phyloP scores from a whole-genome alignment of 2,113 vertebrate genomes.

The Neogobius melanostomus region DNA sequence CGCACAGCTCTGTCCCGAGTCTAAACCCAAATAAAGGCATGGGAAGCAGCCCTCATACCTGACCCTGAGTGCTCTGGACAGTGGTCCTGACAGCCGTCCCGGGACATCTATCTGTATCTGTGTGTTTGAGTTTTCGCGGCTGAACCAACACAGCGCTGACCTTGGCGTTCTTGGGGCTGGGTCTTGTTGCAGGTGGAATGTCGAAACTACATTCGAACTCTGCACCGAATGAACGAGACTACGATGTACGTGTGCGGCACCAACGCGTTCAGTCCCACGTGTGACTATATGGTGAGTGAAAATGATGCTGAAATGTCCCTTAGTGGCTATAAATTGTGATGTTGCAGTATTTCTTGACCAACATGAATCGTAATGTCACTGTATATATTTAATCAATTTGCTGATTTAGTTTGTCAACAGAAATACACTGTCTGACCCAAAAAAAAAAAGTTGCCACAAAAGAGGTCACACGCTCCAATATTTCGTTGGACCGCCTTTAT shows the following conservation, averaged over 20 bases:
- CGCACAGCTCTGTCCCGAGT: conserved; percentile 16
- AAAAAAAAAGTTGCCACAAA: too few species aligned
- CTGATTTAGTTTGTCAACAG: too few species aligned
- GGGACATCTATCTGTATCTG: conserved; percentile 14
- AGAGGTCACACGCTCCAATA: too few species aligned
- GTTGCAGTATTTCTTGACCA: too few species aligned
- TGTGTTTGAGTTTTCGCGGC: conserved; percentile 58
- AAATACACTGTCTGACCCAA: too few species aligned
- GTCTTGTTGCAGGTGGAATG: conserved; percentile 76
- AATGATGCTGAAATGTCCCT: not conserved
- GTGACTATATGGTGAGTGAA: conserved; percentile 76
- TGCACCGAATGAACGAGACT: conserved; percentile 70
- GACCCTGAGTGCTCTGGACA: conserved; percentile 34
- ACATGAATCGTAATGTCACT: too few species aligned
- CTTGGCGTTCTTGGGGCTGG: conserved; percentile 51
- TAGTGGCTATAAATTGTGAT: not conserved
- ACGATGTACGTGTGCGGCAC: conserved; percentile 79
- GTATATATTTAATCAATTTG: too few species aligned
- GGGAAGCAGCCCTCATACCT: conserved; percentile 35
- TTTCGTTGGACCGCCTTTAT: too few species aligned
- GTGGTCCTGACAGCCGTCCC: conserved; percentile 2
- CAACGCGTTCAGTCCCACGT: conserved; percentile 77
- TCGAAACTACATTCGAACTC: conserved; percentile 78
- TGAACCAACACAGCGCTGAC: conserved; percentile 59
- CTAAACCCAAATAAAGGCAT: conserved; percentile 52